Evolutionary conservation across 2,797 vertebrate genomes (phyloP).

Genomic region (Carduelis carduelis): DNA sequence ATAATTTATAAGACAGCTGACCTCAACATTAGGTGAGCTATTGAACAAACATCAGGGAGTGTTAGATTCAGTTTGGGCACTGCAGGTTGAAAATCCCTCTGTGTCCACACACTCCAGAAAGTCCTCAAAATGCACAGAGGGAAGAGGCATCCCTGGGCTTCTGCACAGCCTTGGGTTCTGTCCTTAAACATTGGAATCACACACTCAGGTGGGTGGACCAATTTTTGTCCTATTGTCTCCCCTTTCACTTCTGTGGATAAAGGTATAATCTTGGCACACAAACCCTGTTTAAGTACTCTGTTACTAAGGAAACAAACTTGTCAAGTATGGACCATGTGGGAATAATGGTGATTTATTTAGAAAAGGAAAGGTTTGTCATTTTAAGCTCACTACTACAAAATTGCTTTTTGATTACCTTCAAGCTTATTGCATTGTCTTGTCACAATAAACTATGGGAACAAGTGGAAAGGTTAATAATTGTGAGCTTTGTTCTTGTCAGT

Average conservation of each 20-base stretch:
- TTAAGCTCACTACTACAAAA: slow-evolving; percentile 79
- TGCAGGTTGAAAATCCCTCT: not conserved
- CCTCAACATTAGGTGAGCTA: slow-evolving; percentile 75
- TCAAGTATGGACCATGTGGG: slow-evolving; percentile 74
- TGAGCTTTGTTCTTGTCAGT: slow-evolving; percentile 72
- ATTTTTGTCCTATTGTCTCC: slow-evolving; percentile 39
- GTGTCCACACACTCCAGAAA: not conserved
- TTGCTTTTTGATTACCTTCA: slow-evolving; percentile 82
- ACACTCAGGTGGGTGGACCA: not conserved
- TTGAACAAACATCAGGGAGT: slow-evolving; percentile 72
- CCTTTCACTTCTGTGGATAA: slow-evolving; percentile 51
- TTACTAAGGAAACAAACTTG: slow-evolving; percentile 83
- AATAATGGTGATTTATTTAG: slow-evolving; percentile 83
- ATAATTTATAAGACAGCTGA: slow-evolving; percentile 85
- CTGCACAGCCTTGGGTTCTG: not conserved
- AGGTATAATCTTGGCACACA: slow-evolving; percentile 59
- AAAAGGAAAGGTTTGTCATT: slow-evolving; percentile 80
- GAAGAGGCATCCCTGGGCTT: not conserved
- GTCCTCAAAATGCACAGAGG: not conserved
- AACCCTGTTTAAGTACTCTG: slow-evolving; percentile 71
- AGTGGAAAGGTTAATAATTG: slow-evolving; percentile 80
- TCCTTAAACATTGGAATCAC: not conserved
- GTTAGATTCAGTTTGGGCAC: slow-evolving; percentile 48
- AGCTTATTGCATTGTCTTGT: slow-evolving; percentile 81
- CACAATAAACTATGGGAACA: slow-evolving; percentile 80